Evolutionary conservation across 2,888 invertebrate species (phyloP).

Genomic region (Silvanus unidentatus): DNA sequence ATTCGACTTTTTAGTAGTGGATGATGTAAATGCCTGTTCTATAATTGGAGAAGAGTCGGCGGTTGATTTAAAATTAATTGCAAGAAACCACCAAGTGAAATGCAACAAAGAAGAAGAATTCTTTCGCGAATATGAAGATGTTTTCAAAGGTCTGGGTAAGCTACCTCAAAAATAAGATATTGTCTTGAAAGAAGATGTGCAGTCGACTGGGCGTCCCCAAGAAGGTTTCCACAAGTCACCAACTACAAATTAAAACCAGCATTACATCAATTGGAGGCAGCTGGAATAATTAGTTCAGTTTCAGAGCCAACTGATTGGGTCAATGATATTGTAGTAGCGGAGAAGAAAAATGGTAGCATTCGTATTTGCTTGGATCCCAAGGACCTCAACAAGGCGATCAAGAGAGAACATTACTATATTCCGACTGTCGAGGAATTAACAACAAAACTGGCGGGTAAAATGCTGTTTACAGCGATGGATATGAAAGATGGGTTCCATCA

Average conservation of each 20-base stretch:
- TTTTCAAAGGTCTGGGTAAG: constrained; percentile 1
- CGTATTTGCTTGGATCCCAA: constrained; percentile 19
- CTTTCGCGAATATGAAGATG: not conserved
- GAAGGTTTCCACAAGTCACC: not conserved
- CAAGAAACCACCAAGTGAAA: too few species aligned
- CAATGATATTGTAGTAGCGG: constrained; percentile 16
- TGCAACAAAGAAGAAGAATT: too few species aligned
- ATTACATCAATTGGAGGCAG: not conserved
- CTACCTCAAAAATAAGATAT: not conserved
- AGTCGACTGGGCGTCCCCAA: not conserved
- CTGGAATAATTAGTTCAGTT: not conserved
- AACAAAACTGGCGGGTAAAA: constrained; percentile 12
- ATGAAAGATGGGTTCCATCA: constrained; percentile 5
- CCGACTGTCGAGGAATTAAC: constrained; percentile 14
- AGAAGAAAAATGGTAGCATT: constrained; percentile 15
- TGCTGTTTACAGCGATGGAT: constrained; percentile 11
- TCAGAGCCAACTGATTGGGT: constrained; percentile 12
- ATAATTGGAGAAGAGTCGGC: too few species aligned
- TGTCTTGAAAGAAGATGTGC: not conserved
- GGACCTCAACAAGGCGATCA: constrained; percentile 16
- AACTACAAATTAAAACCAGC: not conserved
- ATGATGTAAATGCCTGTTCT: not conserved
- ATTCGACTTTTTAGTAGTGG: not conserved
- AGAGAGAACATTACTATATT: constrained; percentile 11
- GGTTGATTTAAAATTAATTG: too few species aligned